Percentiles rank a stretch among this genome's conserved stretches.
Evolutionary conservation across 2,888 invertebrate species (phyloP).

Genomic region (Troglohyphantes excavatus): DNA sequence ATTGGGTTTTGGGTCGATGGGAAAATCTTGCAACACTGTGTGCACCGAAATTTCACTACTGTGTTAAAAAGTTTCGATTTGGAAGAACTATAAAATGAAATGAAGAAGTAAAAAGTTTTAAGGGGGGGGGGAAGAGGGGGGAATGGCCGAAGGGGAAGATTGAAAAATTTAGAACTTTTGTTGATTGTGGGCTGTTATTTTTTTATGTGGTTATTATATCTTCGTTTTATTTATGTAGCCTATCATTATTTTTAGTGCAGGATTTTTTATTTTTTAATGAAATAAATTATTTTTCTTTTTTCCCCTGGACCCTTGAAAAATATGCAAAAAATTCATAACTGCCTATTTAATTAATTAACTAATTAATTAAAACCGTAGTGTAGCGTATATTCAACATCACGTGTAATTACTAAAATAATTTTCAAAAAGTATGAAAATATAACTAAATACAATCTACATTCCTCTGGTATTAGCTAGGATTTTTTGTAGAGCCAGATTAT

Average conservation of each 20-base stretch:
- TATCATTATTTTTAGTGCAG: slow-evolving; percentile 8
- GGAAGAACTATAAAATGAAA: slow-evolving; percentile 57
- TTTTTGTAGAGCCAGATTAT: too few relatives aligned
- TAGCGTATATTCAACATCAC: too few relatives aligned
- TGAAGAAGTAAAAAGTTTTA: slow-evolving; percentile 29
- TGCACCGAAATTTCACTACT: slow-evolving; percentile 55
- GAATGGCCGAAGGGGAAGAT: background rate
- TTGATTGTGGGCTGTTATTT: slow-evolving; percentile 46
- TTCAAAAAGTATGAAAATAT: too few relatives aligned
- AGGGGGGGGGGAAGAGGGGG: background rate
- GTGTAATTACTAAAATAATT: too few relatives aligned
- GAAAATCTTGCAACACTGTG: slow-evolving; percentile 15
- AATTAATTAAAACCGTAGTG: too few relatives aligned
- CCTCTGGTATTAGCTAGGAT: too few relatives aligned
- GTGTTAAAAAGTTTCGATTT: slow-evolving; percentile 70
- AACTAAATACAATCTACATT: too few relatives aligned
- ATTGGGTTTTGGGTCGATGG: slow-evolving; percentile 61
- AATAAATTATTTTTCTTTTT: background rate
- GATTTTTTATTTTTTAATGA: background rate
- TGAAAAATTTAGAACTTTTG: slow-evolving; percentile 27
- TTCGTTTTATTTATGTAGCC: slow-evolving; percentile 40
- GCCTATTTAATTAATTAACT: too few relatives aligned
- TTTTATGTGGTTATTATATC: slow-evolving; percentile 49
- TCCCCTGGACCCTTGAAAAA: too few relatives aligned
- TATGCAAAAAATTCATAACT: too few relatives aligned